Conservation (phyloP, 2,113 vertebrate species). For the Rana temporaria region DNA sequence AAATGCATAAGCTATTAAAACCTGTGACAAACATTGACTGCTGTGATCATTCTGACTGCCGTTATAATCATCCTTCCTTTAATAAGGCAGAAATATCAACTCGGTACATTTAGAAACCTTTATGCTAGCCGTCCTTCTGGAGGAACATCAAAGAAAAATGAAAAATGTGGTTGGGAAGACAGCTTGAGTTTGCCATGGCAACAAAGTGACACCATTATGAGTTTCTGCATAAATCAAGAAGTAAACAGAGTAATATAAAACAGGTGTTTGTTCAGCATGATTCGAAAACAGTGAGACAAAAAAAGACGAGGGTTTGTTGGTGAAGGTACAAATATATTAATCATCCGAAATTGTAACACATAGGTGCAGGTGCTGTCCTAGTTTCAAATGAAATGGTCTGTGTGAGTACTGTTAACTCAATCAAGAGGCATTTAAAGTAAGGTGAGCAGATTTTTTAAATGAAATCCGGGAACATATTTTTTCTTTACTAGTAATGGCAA, state of each 20-base stretch:
- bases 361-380: background rate
- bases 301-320: background rate
- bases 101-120: background rate
- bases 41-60: background rate
- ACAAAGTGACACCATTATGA: slow-evolving; percentile 30
- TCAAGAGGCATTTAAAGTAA: too few relatives aligned
- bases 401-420: too few relatives aligned
- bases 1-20: background rate
- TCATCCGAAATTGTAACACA: background rate
- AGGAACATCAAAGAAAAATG: slow-evolving; percentile 26
- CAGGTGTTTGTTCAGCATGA: slow-evolving; percentile 30
- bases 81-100: slow-evolving; percentile 4
- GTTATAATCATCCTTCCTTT: slow-evolving; percentile 1
- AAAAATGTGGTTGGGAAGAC: slow-evolving; percentile 2
- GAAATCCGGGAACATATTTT: too few relatives aligned
- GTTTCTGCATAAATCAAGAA: slow-evolving; percentile 13
- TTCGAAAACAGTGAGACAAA: background rate
- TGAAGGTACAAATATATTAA: background rate
- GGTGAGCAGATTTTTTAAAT: too few relatives aligned
- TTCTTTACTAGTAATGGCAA: too few relatives aligned
- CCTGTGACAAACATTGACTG: slow-evolving; percentile 4
- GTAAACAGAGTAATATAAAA: slow-evolving; percentile 24
- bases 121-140: background rate
- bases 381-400: too few relatives aligned
- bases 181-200: slow-evolving; percentile 17